phyloP scores from a whole-genome alignment of 2,888 invertebrate species.

The Sphaerophoria rueppellii region DNA sequence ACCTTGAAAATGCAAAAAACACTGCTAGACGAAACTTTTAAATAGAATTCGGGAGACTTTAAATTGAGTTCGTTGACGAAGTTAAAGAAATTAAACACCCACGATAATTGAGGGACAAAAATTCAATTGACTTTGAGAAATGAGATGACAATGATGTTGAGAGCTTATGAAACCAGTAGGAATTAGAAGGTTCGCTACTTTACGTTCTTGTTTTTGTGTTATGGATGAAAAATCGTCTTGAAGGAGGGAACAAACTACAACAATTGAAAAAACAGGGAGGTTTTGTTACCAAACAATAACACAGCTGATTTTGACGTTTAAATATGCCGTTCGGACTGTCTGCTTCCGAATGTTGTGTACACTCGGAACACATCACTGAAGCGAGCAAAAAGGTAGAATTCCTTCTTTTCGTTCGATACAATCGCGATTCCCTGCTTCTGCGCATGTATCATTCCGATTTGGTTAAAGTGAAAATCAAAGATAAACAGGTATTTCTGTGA shows the following conservation, averaged over 20 bases:
- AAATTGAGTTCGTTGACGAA: not conserved
- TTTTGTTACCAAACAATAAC: constrained; percentile 19
- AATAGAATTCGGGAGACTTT: constrained; percentile 3
- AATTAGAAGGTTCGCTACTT: not conserved
- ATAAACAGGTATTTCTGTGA: too few relatives aligned
- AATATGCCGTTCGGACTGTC: constrained; percentile 6
- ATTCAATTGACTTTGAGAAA: constrained; percentile 11
- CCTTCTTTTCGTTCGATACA: too few relatives aligned
- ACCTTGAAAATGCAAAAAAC: constrained; percentile 28
- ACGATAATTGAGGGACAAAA: constrained; percentile 11
- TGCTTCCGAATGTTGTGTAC: not conserved
- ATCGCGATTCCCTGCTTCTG: too few relatives aligned
- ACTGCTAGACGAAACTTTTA: not conserved
- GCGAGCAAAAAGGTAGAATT: not conserved
- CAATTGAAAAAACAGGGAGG: not conserved
- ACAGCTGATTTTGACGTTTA: constrained; percentile 39
- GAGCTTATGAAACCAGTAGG: constrained; percentile 6
- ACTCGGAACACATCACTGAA: not conserved
- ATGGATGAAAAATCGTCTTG: constrained; percentile 9
- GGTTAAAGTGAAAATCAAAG: too few relatives aligned
- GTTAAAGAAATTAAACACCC: constrained; percentile 1
- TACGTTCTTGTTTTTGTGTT: constrained; percentile 7
- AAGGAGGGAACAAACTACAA: not conserved
- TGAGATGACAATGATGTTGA: not conserved
- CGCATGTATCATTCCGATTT: too few relatives aligned